Evolutionary conservation across 2,797 vertebrate genomes (phyloP), one percentile per base, ranked within the genome.

Genomic region (Botia kubotai): DNA sequence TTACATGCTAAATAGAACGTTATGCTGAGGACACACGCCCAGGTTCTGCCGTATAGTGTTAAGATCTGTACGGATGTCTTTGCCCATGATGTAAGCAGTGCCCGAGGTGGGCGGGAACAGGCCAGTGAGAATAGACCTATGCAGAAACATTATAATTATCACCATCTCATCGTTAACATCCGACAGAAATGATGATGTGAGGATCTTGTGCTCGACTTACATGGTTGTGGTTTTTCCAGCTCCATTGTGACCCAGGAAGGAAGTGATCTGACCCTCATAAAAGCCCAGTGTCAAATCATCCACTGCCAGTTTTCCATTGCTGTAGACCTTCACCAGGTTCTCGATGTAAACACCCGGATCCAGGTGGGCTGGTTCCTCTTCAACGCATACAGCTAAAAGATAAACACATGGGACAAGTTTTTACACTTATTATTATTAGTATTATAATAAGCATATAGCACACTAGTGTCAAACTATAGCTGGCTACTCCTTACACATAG

Each of bases 161-260:
- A 72, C n/a, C 0, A 1, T 65, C n/a, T 39, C 10, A 17, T 46
- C 46, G 0, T 43, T 23, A n/a, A 7, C 19, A 4, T 65, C 13
- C 14, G 6, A 65, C 65, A 8, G 8, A 13, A 39, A 43, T 7
- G n/a, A 3, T 39, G 7, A 11, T n/a, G n/a, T 19, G 36, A 16
- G n/a, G 10, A 48, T 68, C 17, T 48, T 17, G 3, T 67, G 26
- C 48, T 72, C 7, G 26, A 29, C 96, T 95, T 96, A 99, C 98
- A 99, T 99, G 17, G 97, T 99, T 63, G 98, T 99, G 48, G 98
- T 99, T 91, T 99, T 99, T 55, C 98, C 98, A 3, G 98, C 98
- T 90, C 98, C 98, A 0, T 99, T 99, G 91, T 99, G 98, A 21
- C 98, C 98, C 33, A 99, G 92, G 87, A 99, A 99, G 26, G 98